Evolutionary conservation across 2,797 vertebrate species (phyloP).

Genomic region (Percopsis omiscomaycus): DNA sequence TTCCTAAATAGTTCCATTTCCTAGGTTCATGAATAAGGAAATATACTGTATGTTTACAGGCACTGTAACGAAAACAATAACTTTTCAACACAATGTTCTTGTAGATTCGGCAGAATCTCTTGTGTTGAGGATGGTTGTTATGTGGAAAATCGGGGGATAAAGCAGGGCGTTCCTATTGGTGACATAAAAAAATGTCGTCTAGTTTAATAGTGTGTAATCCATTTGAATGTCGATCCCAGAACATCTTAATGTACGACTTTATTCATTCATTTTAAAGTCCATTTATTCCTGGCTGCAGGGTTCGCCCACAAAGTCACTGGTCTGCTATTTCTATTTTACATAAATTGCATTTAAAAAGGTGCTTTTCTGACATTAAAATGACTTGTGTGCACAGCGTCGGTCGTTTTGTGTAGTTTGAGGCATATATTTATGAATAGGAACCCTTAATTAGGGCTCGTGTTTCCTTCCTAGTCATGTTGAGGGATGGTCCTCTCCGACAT

Average conservation of each 20-base stretch:
- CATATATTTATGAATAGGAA: constrained; percentile 81
- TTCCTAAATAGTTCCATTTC: constrained; percentile 28
- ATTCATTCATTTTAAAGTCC: constrained; percentile 56
- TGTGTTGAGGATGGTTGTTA: neutral
- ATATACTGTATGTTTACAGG: neutral
- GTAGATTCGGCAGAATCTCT: constrained; percentile 15
- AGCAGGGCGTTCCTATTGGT: constrained; percentile 13
- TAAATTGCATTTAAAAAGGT: constrained; percentile 69
- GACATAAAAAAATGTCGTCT: constrained; percentile 20
- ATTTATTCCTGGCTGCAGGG: constrained; percentile 50
- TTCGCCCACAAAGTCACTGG: constrained; percentile 48
- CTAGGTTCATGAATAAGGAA: neutral
- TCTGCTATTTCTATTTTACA: constrained; percentile 46
- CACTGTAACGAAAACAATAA: constrained; percentile 2
- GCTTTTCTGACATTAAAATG: constrained; percentile 74
- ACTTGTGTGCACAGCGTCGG: constrained; percentile 66
- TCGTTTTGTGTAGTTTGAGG: constrained; percentile 67
- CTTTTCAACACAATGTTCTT: neutral
- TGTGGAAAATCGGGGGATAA: neutral
- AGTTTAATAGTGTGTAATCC: constrained; percentile 29
- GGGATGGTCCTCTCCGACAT: constrained; percentile 77
- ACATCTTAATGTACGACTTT: constrained; percentile 59
- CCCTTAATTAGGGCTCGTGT: constrained; percentile 78
- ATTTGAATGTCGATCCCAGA: constrained; percentile 57
- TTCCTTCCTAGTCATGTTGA: constrained; percentile 79